Conservation (phyloP, 2,113 vertebrate species). For the Steatornis caripensis region DNA sequence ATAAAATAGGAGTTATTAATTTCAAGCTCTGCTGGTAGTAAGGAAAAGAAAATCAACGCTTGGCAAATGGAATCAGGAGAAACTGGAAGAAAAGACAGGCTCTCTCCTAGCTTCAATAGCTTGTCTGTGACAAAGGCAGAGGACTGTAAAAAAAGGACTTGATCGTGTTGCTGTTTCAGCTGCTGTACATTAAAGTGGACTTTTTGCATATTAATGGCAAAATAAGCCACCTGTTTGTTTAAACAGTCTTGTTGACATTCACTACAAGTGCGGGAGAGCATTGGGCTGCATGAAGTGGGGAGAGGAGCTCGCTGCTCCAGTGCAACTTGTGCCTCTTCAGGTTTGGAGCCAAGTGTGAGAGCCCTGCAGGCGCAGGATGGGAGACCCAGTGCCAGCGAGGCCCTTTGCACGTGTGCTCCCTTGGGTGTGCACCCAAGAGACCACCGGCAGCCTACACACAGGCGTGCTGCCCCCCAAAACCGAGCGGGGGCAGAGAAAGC, state of each 20-base stretch:
- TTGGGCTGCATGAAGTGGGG: neutral
- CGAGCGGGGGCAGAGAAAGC: neutral
- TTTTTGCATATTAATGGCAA: neutral
- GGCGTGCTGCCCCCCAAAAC: neutral
- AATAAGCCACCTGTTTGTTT: neutral
- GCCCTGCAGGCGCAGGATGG: neutral
- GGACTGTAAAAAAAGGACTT: neutral
- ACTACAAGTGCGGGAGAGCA: fast-evolving
- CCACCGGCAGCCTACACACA: fast-evolving
- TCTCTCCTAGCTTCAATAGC: neutral
- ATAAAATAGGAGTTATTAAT: slow-evolving; percentile 41
- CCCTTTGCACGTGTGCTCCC: neutral
- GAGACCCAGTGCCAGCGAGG: fast-evolving
- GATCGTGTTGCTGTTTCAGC: neutral
- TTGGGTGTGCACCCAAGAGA: neutral
- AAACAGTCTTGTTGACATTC: neutral
- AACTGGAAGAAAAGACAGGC: neutral
- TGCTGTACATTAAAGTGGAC: neutral
- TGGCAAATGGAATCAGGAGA: slow-evolving; percentile 28
- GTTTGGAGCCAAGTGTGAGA: neutral
- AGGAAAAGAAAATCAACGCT: slow-evolving; percentile 48
- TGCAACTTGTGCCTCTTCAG: fast-evolving
- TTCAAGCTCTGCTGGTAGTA: slow-evolving; percentile 45
- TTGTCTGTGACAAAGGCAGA: neutral
- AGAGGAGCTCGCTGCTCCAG: neutral